phyloP scores from a whole-genome alignment of 2,888 invertebrate species.

The Drosophila histrio region DNA sequence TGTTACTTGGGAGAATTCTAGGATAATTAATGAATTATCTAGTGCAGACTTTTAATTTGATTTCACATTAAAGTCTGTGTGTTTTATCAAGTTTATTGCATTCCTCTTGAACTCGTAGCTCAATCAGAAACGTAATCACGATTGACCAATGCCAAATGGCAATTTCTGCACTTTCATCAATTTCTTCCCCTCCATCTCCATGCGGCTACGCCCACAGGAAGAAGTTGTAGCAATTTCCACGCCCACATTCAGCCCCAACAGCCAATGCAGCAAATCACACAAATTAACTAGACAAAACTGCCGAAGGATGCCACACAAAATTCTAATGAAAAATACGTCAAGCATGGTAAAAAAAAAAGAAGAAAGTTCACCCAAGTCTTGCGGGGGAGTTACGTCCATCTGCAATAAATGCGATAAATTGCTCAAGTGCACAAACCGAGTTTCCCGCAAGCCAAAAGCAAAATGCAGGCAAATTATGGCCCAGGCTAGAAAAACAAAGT shows the following conservation, averaged over 20 bases:
- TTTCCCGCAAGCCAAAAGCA: slow-evolving; percentile 21
- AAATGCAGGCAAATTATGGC: slow-evolving; percentile 75
- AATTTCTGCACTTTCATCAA: background rate
- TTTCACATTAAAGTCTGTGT: background rate
- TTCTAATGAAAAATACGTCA: slow-evolving; percentile 66
- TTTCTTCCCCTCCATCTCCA: background rate
- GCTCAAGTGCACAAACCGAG: slow-evolving; percentile 62
- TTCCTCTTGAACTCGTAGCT: background rate
- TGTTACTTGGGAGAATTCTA: background rate
- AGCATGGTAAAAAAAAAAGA: slow-evolving; percentile 19
- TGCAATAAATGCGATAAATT: slow-evolving; percentile 72
- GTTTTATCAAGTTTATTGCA: background rate
- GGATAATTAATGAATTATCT: background rate
- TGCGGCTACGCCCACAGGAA: slow-evolving; percentile 16
- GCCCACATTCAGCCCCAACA: background rate
- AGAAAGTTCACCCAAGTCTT: background rate
- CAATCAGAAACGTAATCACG: slow-evolving; percentile 31
- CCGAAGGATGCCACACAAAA: slow-evolving; percentile 62
- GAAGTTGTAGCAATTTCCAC: background rate
- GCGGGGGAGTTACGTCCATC: slow-evolving; percentile 31
- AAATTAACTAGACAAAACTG: slow-evolving; percentile 76
- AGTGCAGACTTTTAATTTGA: background rate
- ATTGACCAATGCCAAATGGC: slow-evolving; percentile 29
- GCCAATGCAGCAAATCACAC: slow-evolving; percentile 75
- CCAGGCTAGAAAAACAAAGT: slow-evolving; percentile 13